Conservation (phyloP, 2,888 invertebrate species). For the Drosophila subsilvestris region DNA sequence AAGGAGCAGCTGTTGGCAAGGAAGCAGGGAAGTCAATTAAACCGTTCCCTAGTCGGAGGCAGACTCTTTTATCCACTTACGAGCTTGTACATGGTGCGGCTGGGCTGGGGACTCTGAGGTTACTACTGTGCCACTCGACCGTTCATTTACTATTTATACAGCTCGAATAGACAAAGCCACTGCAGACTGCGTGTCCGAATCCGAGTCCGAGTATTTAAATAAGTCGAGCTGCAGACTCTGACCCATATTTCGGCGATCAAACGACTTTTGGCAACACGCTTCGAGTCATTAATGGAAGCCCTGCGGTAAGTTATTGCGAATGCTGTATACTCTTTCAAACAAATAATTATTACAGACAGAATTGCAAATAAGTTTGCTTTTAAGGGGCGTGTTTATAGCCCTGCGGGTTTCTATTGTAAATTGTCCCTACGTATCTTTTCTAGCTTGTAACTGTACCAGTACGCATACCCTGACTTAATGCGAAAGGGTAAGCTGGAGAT, state of each 20-base stretch:
- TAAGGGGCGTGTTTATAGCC: background rate
- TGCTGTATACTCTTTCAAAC: constrained; percentile 12
- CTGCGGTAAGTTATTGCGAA: background rate
- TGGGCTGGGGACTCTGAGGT: constrained; percentile 40
- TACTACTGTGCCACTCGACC: constrained; percentile 37
- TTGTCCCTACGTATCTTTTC: no score
- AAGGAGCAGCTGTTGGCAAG: constrained; percentile 56
- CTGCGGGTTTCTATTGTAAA: no score
- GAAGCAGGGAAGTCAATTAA: constrained; percentile 23
- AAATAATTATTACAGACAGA: no score
- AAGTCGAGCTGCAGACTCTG: constrained; percentile 52
- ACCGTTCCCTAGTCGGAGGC: background rate
- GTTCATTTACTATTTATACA: constrained; percentile 58
- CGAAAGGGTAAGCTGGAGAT: constrained; percentile 8
- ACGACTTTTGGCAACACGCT: constrained; percentile 14
- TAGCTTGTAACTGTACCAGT: background rate
- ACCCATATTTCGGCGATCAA: constrained; percentile 55
- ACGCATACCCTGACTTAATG: background rate
- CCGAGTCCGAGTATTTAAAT: constrained; percentile 63
- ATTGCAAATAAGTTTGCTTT: background rate
- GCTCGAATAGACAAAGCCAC: constrained; percentile 27
- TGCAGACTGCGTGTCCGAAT: constrained; percentile 9
- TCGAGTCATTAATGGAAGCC: constrained; percentile 39
- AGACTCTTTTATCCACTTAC: constrained; percentile 55
- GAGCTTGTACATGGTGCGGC: constrained; percentile 66